phyloP scores from a whole-genome alignment of 2,797 vertebrate genomes.

The Sphenopsis melanotis region DNA sequence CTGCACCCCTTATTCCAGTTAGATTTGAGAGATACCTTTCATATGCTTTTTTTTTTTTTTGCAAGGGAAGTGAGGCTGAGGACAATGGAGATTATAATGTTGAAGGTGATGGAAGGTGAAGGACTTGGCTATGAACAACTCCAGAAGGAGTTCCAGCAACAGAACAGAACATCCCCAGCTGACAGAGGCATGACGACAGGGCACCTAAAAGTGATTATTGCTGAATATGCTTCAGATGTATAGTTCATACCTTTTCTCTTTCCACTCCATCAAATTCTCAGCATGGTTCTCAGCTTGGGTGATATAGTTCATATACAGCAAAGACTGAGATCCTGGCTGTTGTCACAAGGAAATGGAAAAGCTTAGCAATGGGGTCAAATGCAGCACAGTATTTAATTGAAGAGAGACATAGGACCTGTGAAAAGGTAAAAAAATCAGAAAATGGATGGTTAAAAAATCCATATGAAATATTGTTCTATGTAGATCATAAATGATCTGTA shows the following conservation, averaged over 20 bases:
- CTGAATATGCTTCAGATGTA: background rate
- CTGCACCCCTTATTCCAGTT: background rate
- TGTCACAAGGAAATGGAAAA: background rate
- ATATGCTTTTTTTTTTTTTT: background rate
- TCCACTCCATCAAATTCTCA: background rate
- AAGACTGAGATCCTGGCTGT: background rate
- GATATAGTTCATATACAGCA: background rate
- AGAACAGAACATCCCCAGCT: background rate
- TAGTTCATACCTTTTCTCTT: background rate
- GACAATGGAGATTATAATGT: background rate
- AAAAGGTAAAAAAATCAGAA: background rate
- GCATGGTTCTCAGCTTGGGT: background rate
- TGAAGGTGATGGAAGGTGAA: background rate
- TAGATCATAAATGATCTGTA: background rate
- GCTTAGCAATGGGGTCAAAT: background rate
- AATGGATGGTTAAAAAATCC: background rate
- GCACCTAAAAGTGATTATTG: background rate
- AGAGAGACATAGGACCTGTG: background rate
- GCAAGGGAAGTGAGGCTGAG: background rate
- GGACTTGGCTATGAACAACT: background rate
- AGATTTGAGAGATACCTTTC: background rate
- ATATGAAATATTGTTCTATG: background rate
- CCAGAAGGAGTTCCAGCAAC: background rate
- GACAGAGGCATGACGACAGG: background rate
- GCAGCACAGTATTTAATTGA: background rate